phyloP scores from a whole-genome alignment of 2,797 vertebrate species.

The Knipowitschia caucasica region DNA sequence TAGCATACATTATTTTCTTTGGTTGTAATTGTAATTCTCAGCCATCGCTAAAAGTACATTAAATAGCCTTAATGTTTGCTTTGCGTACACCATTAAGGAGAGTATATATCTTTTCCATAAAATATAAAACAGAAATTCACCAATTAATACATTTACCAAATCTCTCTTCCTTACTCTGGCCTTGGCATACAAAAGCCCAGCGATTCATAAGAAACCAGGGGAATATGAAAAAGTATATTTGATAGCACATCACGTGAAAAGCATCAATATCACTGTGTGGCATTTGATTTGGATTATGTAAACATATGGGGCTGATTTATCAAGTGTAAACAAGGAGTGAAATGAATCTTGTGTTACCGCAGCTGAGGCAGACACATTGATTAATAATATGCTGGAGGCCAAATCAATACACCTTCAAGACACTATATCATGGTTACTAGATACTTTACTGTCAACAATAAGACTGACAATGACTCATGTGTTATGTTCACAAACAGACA shows the following conservation, averaged over 20 bases:
- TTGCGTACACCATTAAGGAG: no score
- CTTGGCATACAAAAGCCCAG: not conserved
- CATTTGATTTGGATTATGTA: not conserved
- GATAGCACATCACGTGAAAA: not conserved
- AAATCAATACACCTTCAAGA: slow-evolving; percentile 5
- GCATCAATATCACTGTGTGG: not conserved
- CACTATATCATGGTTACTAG: slow-evolving; percentile 5
- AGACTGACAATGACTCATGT: slow-evolving; percentile 1
- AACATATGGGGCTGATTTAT: not conserved
- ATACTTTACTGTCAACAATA: slow-evolving; percentile 4
- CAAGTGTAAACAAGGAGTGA: not conserved
- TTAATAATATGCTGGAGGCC: slow-evolving; percentile 2
- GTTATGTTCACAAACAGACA: not conserved
- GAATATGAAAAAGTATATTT: not conserved
- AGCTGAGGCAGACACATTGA: not conserved
- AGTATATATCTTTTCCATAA: no score
- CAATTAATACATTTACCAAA: no score
- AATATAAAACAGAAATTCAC: no score
- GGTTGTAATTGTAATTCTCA: no score
- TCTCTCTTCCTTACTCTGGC: not conserved
- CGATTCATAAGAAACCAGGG: not conserved
- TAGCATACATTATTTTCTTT: no score
- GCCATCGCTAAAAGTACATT: no score
- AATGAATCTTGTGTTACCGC: not conserved
- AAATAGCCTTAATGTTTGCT: no score